Conservation (phyloP, 2,797 vertebrate species). For the Syndactyla subalaris region DNA sequence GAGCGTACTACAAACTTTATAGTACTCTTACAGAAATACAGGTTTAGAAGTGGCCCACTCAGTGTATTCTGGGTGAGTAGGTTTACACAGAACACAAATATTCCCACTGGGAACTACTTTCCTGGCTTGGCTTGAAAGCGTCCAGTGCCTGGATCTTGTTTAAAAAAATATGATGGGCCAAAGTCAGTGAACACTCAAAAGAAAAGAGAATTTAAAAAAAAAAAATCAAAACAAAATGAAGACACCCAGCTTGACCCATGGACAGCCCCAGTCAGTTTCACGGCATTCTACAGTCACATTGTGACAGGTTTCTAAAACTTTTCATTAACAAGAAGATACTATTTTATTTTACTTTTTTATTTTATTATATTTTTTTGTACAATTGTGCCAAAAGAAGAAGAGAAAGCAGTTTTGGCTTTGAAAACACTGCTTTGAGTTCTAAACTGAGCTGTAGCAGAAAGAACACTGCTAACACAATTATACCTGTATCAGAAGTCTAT, state of each 20-base stretch:
- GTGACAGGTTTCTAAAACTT: not conserved
- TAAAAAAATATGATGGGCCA: not conserved
- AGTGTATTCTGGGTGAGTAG: conserved; percentile 4
- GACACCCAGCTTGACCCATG: not conserved
- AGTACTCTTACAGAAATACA: not conserved
- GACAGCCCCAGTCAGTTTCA: not conserved
- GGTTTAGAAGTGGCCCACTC: not conserved
- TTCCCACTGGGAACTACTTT: not conserved
- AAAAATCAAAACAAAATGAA: conserved; percentile 21
- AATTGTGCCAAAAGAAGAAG: not conserved
- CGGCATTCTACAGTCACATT: not conserved
- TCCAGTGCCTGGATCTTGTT: not conserved
- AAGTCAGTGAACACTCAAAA: not conserved
- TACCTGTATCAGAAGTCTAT: not conserved
- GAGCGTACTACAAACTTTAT: not conserved
- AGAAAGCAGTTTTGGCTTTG: not conserved
- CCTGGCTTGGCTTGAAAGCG: not conserved
- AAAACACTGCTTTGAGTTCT: not conserved
- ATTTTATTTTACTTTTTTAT: not conserved
- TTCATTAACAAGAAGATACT: not conserved
- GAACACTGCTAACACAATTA: not conserved
- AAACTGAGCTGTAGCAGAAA: not conserved
- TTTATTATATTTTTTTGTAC: not conserved
- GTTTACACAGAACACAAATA: conserved; percentile 19
- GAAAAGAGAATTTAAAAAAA: not conserved